Base-by-base conservation (phyloP, 2,888 invertebrate species). In the Vannuccia rotundouncinata region DNA sequence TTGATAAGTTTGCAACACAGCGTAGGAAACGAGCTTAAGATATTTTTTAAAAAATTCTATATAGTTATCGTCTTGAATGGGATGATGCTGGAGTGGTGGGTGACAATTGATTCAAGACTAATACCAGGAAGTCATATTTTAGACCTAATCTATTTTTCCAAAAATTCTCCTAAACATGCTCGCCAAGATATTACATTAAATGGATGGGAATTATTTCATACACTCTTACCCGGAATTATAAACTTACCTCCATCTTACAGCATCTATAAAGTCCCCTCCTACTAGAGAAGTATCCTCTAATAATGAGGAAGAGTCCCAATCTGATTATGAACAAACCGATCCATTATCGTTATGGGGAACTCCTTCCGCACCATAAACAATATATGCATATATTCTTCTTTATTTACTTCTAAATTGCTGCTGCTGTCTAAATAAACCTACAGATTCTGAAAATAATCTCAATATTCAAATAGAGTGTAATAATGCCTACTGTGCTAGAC, bases 21-120 rank as follows among this genome's bases (percentile, higher is more conserved):
- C 66, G 17, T 2, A 66, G 25, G 22, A 66, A 66, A 66, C 66
- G 66, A 66, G 66, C 66, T 22, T 66, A 22, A 27, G 22, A 66
- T 66, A 66, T 66, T 66, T 13, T 45, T 13, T 22, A 66, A 5
- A 66, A 66, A 66, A 66, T 66, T 66, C 66, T 22, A 27, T 66
- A 13, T 22, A 66, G 25, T 66, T 17, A 66, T 66, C 5, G 66
- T 22, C 25, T 66, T 66, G 66, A 66, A 22, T 66, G 66, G 66
- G 66, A 66, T 66, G 10, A 66, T 66, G 66, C 10, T 66, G 66
- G 66, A 66, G 66, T 66, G 66, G 66, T 66, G 5, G 66, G 66
- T 66, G 5, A 66, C 66, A 22, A 66, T 66, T 66, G 66, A 66
- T 66, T 5, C 66, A 66, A 66, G 25, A 66, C 66, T 5, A 22